These are phyloP conservation scores for Netelia virgata DNA, from an alignment of 2,888 invertebrate species.

Conservation along the genomic window DNA sequence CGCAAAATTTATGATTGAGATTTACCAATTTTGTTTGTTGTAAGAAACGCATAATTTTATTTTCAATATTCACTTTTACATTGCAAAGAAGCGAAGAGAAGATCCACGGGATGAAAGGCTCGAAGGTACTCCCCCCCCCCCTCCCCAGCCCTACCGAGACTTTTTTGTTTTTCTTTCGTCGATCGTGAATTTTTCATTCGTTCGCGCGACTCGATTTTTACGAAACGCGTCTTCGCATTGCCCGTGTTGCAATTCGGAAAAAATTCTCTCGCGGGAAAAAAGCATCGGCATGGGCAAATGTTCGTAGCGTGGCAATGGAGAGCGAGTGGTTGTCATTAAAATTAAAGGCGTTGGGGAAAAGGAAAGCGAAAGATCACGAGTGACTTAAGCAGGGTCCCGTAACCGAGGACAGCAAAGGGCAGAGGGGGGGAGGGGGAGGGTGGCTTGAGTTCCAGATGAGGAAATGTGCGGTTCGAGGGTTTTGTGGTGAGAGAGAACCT, in stretches of 20 bases:
- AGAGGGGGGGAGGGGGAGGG: not conserved
- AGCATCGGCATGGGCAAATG: not conserved
- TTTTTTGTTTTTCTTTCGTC: conserved; percentile 3
- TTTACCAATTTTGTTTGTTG: too few relatives aligned
- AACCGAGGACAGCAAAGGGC: not conserved
- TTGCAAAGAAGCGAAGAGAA: not conserved
- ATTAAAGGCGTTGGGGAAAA: conserved; percentile 30
- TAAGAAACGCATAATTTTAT: too few relatives aligned
- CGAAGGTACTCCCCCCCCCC: not conserved
- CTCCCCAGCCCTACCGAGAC: not conserved
- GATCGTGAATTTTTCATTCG: conserved; percentile 11
- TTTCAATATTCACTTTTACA: not conserved
- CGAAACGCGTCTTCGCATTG: not conserved
- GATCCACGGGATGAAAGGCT: not conserved
- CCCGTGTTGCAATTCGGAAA: not conserved
- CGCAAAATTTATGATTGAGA: too few relatives aligned
- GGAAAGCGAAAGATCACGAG: conserved; percentile 17
- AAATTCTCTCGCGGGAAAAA: not conserved
- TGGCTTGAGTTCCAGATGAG: not conserved
- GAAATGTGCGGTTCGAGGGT: conserved; percentile 17
- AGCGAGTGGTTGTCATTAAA: conserved; percentile 30
- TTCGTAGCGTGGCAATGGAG: not conserved
- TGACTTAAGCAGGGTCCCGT: conserved; percentile 9
- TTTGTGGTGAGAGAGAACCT: conserved; percentile 18
- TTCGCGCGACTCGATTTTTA: not conserved